Evolutionary conservation across 2,113 vertebrate genomes (phyloP), one percentile per base, ranked within the genome.

Genomic region (Tupaia tana): DNA sequence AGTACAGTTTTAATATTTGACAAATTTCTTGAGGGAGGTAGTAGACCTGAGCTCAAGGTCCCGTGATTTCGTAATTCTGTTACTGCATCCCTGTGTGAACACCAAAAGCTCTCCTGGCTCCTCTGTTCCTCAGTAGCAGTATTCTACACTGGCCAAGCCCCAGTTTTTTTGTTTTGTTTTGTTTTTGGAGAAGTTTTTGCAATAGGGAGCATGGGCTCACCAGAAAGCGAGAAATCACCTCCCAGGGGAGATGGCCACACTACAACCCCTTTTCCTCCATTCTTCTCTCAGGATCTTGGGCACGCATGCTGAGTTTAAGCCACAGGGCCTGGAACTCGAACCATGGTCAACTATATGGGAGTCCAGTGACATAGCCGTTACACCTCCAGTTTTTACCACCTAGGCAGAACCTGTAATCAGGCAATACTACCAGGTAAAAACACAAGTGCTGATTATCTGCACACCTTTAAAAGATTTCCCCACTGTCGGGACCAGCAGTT

Each of bases 1-100:
- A 31, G 15, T 8, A 81, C 16, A n/a, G n/a, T 58, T 91, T 91
- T 93, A 82, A 91, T 43, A 88, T 75, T 69, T 75, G 88, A 10
- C 84, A 43, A 14, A 34, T 70, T 43, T 70, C 18, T 71, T 70
- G 8, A n/a, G 22, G 43, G 79, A 77, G 31, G 69, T 63, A 69
- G 9, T 58, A 69, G 27, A 31, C 11, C 56, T 83, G 84, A 88
- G 2, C 19, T 70, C 70, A 70, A 83, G 73, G 54, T 83, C 54
- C 22, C 54, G 11, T 52, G 71, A 74, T 70, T 19, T 69, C 54
- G 77, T 14, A 24, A 20, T 69, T 88, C 75, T 83, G 22, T 83
- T 56, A 27, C 14, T 84, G 11, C 24, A 52, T 54, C 61, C 20
- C 15, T 83, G n/a, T 43, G 24, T 91, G 61, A 88, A 64, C 34